Evolutionary conservation across 2,888 invertebrate genomes (phyloP), one percentile per base, ranked within the genome.

Genomic region (Prenolepis imparis): DNA sequence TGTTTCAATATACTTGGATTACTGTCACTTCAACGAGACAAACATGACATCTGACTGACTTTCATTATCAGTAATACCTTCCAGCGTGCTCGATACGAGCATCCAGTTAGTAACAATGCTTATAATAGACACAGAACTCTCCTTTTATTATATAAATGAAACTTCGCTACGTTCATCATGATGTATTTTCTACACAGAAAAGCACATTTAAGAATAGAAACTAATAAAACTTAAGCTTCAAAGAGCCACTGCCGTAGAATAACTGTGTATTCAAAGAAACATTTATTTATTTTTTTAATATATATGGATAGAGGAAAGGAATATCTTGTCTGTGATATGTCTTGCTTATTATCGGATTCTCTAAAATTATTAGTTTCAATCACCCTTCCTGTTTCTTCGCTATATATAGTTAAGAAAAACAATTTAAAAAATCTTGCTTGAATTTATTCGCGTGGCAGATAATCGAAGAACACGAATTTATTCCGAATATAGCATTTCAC

Each of bases 171-270:
- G n/a, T 61, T 74, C 21, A 63, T 63, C 61, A 48, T 6, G 15
- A 28, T 36, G 32, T 21, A 52, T 8, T 70, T 70, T 21, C 44
- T 63, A 32, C 9, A 21, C n/a, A 52, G 48, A n/a, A 52, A n/a
- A n/a, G n/a, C n/a, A n/a, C 39, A 15, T 41, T 44, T 28, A 68
- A 28, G 32, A 15, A 32, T n/a, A 63, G 61, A 72, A 72, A 72
- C 24, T 72, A 72, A 57, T 72, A 72, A 72, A 72, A 72, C 72
- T 72, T 72, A 15, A 36, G 57, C 39, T 72, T 57, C 24, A 11
- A 39, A 39, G 72, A 39, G 18, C 48, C n/a, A n/a, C 12, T 36
- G 9, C 36, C 24, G 41, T 6, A 15, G 5, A 57, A 41, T 59
- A 72, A 59, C 18, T 28, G 18, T 28, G 1, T 36, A 28, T 28